Base-by-base conservation (phyloP, 2,888 invertebrate species). In the Acanthosepion pharaonis region DNA sequence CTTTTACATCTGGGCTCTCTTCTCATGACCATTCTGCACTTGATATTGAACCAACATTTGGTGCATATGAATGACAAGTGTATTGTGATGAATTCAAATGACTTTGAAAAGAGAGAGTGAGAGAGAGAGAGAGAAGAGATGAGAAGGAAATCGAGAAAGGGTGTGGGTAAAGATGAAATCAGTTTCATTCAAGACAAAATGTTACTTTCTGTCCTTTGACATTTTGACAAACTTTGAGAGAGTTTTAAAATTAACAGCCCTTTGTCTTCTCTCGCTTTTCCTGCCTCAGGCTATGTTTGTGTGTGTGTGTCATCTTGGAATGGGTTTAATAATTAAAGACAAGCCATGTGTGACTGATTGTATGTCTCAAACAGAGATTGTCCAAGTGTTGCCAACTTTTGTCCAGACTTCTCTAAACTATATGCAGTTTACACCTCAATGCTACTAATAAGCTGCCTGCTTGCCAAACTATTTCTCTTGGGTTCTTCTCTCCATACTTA, bases 331-430 rank as follows among this genome's bases (percentile, higher is more conserved):
- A 78, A 78, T 78, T 78, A 78, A 78, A 78, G 78, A n/a, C n/a
- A 78, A 33, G n/a, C 78, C 78, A 78, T 78, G 78, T 78, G 78
- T 78, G n/a, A 78, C 78, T 78, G 78, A 78, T 78, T 78, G n/a
- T 78, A 33, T 78, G 78, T 78, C 78, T 78, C 78, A n/a, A 33
- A 18, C n/a, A 78, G 78, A 78, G 78, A 78, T 78, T 78, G n/a
- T 2, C n/a, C n/a, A 15, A 78, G 15, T 78, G 9, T 78, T 78
- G 78, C 78, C 78, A 78, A 78, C n/a, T 78, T 78, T 33, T n/a
- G 15, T 78, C 33, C n/a, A n/a, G 33, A 78, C 78, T 78, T 78
- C 33, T 4, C 4, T 33, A n/a, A 8, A 78, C n/a, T 15, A n/a
- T 78, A 78, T 78, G 78, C 78, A 15, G n/a, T 78, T 33, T 33